Evolutionary conservation across 2,797 vertebrate species (phyloP), one percentile per base, ranked within the genome.

Genomic region (Megalops cyprinoides): DNA sequence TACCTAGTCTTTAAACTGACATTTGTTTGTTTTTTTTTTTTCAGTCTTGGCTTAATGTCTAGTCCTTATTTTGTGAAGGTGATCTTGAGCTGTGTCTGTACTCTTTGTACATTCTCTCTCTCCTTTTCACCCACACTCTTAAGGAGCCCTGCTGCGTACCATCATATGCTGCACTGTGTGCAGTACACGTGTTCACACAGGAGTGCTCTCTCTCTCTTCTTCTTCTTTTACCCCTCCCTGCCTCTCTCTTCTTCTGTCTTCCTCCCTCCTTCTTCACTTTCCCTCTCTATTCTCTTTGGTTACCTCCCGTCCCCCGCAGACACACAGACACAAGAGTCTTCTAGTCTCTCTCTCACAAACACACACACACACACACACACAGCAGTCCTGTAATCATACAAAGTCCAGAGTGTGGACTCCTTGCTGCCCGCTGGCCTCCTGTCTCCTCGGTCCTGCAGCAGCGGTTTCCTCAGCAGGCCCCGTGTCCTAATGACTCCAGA

Each of bases 381-480:
- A 28, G 9, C 51, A 46, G 12, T n/a, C 42, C 14, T 23, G n/a
- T 4, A 53, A 18, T 60, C 58, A 25, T 28, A 60, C 25, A 84
- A 79, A 28, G 75, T 0, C 44, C 77, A n/a, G 79, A 85, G 75
- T 58, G 71, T 14, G 71, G 44, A 49, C 39, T 25, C 49, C 79
- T 55, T 20, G 53, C 23, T 55, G 53, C 6, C 18, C 18, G 12
- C 73, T 65, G 56, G 79, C 76, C 77, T 7, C 56, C 79, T 25
- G 1, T 69, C 60, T 10, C 67, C n/a, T n/a, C n/a, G n/a, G n/a
- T n/a, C n/a, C n/a, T n/a, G 82, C 84, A 84, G 80, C 77, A 81
- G 81, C 77, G 20, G 53, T 31, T 2, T 84, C 78, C 7, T 74
- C 23, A 28, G 39, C 12, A 62, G 49, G n/a, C 53, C 76, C 48